Conservation (phyloP, 2,113 vertebrate genomes). For the Tor tambroides region DNA sequence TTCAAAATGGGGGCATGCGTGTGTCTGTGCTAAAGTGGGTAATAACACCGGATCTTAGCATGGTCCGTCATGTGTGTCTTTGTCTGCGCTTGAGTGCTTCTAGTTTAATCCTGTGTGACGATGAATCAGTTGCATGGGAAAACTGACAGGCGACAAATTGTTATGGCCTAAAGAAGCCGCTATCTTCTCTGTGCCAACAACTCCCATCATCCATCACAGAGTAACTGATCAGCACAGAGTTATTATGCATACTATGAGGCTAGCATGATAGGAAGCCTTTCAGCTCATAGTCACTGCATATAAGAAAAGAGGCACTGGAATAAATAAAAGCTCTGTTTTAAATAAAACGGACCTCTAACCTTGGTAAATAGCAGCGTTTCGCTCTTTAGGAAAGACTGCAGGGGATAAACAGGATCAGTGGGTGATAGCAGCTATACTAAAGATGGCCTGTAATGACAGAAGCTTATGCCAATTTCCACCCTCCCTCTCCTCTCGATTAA, state of each 20-base stretch:
- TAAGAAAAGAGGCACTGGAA: not conserved
- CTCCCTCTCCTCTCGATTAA: slow-evolving; percentile 71
- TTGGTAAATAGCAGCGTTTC: slow-evolving; percentile 33
- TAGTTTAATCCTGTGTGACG: slow-evolving; percentile 19
- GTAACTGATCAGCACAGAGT: slow-evolving; percentile 34
- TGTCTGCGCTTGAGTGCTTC: slow-evolving; percentile 40
- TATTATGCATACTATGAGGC: slow-evolving; percentile 12
- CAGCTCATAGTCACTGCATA: not conserved
- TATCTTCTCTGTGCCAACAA: slow-evolving; percentile 37
- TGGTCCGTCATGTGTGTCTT: slow-evolving; percentile 19
- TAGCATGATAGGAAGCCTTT: slow-evolving; percentile 13
- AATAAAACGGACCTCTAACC: slow-evolving; percentile 37
- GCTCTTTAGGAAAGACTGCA: slow-evolving; percentile 54
- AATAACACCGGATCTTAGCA: slow-evolving; percentile 15
- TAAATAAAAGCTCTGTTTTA: slow-evolving; percentile 19
- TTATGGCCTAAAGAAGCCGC: slow-evolving; percentile 44
- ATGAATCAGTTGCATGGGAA: slow-evolving; percentile 41
- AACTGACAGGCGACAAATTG: slow-evolving; percentile 38
- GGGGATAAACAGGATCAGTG: slow-evolving; percentile 79
- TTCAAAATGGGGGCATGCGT: slow-evolving; percentile 27
- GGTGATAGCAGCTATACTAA: slow-evolving; percentile 71
- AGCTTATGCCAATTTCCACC: slow-evolving; percentile 63
- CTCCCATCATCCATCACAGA: slow-evolving; percentile 39
- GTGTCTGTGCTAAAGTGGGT: slow-evolving; percentile 34
- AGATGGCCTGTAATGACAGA: slow-evolving; percentile 73